phyloP scores from a whole-genome alignment of 53 echinoderm and acorn worm genomes.

The Temnopleurus reevesii region DNA sequence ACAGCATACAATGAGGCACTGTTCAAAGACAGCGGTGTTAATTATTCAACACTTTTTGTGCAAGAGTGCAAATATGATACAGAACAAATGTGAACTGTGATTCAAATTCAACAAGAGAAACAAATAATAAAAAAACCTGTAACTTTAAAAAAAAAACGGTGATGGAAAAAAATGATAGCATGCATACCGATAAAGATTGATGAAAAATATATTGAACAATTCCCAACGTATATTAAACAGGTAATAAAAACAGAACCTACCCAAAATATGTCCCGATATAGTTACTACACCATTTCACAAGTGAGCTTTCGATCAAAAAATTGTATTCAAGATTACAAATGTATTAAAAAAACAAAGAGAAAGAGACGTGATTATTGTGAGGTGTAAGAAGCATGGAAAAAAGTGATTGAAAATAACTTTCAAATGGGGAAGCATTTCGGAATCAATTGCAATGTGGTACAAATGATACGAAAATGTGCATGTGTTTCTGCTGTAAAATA shows the following conservation, averaged over 20 bases:
- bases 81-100: not conserved
- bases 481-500: too few relatives aligned
- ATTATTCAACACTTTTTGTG: too few relatives aligned
- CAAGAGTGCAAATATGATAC: constrained; percentile 7
- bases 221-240: not conserved
- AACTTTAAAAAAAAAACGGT: not conserved
- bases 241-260: constrained; percentile 20
- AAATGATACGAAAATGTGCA: not conserved
- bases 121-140: not conserved
- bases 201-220: constrained; percentile 1
- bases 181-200: constrained; percentile 15
- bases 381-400: not conserved
- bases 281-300: constrained; percentile 54
- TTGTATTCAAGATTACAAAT: constrained; percentile 27
- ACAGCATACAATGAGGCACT: too few relatives aligned
- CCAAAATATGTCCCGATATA: constrained; percentile 57
- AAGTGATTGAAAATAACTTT: not conserved
- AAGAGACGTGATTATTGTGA: not conserved
- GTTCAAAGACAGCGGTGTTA: too few relatives aligned
- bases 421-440: not conserved
- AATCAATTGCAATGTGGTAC: not conserved
- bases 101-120: not conserved
- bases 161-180: not conserved
- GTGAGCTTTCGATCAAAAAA: constrained; percentile 36
- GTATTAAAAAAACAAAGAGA: not conserved